These are phyloP conservation scores for Lophotis ruficrista DNA, from an alignment of 2,113 vertebrate species.

Conservation along the genomic window DNA sequence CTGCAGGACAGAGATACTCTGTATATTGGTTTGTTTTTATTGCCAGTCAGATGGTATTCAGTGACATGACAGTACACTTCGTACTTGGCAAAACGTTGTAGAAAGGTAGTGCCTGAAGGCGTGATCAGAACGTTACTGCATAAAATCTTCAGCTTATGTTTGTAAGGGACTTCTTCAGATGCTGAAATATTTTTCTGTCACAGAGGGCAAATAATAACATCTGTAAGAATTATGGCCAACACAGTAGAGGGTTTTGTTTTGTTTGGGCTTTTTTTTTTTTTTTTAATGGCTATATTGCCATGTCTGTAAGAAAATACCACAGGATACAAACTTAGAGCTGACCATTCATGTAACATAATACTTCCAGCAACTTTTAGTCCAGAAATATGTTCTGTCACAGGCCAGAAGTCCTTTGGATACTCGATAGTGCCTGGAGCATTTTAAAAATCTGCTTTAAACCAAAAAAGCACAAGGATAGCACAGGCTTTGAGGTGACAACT, in stretches of 20 bases:
- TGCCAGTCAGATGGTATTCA: not conserved
- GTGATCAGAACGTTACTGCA: not conserved
- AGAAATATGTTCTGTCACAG: not conserved
- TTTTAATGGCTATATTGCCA: not conserved
- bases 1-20: not conserved
- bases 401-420: not conserved
- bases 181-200: slow-evolving; percentile 15
- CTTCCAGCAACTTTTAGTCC: not conserved
- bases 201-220: not conserved
- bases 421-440: not conserved
- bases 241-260: not conserved
- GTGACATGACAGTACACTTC: not conserved
- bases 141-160: not conserved
- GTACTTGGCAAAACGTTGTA: not conserved
- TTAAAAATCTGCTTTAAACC: not conserved
- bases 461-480: not conserved
- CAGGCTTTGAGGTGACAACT: not conserved
- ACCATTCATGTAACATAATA: not conserved
- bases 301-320: not conserved
- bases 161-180: not conserved
- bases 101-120: not conserved
- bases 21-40: not conserved
- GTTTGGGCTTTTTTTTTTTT: not conserved
- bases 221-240: not conserved
- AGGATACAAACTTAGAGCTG: not conserved